These are phyloP conservation scores for Bradypodion pumilum DNA, from an alignment of 2,797 vertebrate genomes.

Conservation along the genomic window DNA sequence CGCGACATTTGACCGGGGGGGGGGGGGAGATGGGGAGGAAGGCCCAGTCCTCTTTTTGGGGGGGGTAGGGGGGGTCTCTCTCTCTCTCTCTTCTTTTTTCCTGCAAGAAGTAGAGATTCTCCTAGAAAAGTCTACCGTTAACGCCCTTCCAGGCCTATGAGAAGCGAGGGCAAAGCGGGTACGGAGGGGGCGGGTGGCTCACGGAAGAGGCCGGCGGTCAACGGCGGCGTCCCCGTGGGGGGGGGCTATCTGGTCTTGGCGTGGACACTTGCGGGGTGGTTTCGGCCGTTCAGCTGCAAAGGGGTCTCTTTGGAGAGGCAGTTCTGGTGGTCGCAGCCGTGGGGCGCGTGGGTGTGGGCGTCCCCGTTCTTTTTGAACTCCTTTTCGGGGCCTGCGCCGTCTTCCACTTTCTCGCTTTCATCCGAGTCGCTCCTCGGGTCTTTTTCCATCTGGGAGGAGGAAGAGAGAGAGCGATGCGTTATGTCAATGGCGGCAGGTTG, in stretches of 20 bases:
- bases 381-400: constrained; percentile 56
- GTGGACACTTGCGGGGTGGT: constrained; percentile 68
- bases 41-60: neutral
- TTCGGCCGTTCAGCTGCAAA: constrained; percentile 11
- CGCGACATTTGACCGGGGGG: too few species aligned
- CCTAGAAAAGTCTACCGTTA: neutral
- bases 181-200: constrained; percentile 56
- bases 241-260: constrained; percentile 36
- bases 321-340: constrained; percentile 77
- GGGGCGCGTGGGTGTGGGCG: constrained; percentile 74
- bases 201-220: too few species aligned
- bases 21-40: too few species aligned
- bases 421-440: constrained; percentile 93
- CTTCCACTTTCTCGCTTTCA: constrained; percentile 81
- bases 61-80: neutral
- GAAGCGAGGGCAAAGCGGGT: constrained; percentile 32
- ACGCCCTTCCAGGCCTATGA: neutral
- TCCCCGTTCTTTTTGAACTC: constrained; percentile 58
- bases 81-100: neutral
- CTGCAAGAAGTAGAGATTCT: neutral
- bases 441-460: constrained; percentile 80
- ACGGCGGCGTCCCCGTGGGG: neutral
- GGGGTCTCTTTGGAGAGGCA: neutral
- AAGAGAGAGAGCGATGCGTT: neutral
- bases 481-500: too few species aligned